A percentile compares a stretch with the other conserved stretches of the same genome.
Evolutionary conservation across 2,113 vertebrate species (phyloP).

Genomic region (Pithys albifrons): DNA sequence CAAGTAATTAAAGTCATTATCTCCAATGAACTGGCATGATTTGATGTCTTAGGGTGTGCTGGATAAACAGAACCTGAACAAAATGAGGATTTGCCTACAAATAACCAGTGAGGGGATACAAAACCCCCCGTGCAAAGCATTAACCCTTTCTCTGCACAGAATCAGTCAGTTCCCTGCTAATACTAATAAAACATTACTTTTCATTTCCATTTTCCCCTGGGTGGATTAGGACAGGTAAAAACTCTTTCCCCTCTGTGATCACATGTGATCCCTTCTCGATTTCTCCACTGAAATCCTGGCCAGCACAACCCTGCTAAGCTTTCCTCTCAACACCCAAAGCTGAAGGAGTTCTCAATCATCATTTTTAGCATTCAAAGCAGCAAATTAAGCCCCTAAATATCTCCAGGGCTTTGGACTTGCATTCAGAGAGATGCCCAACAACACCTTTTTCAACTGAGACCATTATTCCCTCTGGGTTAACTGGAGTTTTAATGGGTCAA

Average conservation of each 20-base stretch:
- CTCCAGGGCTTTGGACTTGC: neutral
- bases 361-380: neutral
- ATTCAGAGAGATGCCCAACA: neutral
- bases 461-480: neutral
- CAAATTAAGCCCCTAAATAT: neutral
- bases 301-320: neutral
- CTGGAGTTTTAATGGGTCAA: neutral
- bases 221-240: neutral
- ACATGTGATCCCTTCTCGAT: neutral
- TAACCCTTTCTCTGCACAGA: neutral
- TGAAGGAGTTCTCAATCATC: neutral
- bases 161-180: neutral
- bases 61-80: neutral
- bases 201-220: neutral
- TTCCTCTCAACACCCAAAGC: neutral
- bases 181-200: neutral
- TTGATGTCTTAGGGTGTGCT: neutral
- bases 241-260: neutral
- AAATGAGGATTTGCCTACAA: neutral
- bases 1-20: neutral
- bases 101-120: neutral
- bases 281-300: neutral
- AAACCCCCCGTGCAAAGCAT: fast-evolving
- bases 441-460: neutral
- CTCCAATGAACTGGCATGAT: neutral